Evolutionary conservation across 2,888 invertebrate species (phyloP), one percentile per base, ranked within the genome.

Genomic region (Melitaea athalia): DNA sequence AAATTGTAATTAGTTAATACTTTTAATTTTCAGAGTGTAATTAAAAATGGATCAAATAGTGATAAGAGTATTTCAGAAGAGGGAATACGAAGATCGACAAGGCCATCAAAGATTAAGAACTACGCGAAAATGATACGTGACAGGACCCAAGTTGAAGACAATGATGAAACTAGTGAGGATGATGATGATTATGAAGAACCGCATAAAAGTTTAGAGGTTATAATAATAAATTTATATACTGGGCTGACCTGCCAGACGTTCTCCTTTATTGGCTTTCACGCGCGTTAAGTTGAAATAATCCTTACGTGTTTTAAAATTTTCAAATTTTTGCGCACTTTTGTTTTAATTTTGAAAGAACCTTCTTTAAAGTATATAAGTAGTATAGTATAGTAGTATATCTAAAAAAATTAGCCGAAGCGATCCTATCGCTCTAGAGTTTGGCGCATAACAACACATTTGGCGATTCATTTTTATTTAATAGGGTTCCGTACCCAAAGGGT

Each of bases 51-150:
- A 24, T 75, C 79, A 12, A 50, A 50, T 0, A 80, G 57, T 42
- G 88, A 86, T 0, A 85, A 83, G 69, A 77, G 53, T 52, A 71
- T 64, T 38, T 49, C 78, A 0, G 91, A 91, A 43, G 89, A 89
- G 5, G 78, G 78, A 0, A 81, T 94, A 3, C 88, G 94, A 14
- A 85, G 94, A 0, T 93, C 94, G 0, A 88, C 91, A 33, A 84
- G 94, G 31, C 89, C 90, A 1, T 89, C 88, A 0, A 94, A 94
- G 79, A 88, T 93, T 10, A 94, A 92, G 78, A 93, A 94, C 76
- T 94, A 94, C 75, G 94, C 94, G 0, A 93, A 93, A 78, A 94
- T 94, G 89, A 87, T 94, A 15, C 91, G 93, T 47, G 86, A 89
- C 73, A 85, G 77, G 64, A 66, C 79, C 3, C 81, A 83, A 60